Evolutionary conservation across 2,797 vertebrate species (phyloP), one percentile per base, ranked within the genome.

Genomic region (Ceryle rudis): DNA sequence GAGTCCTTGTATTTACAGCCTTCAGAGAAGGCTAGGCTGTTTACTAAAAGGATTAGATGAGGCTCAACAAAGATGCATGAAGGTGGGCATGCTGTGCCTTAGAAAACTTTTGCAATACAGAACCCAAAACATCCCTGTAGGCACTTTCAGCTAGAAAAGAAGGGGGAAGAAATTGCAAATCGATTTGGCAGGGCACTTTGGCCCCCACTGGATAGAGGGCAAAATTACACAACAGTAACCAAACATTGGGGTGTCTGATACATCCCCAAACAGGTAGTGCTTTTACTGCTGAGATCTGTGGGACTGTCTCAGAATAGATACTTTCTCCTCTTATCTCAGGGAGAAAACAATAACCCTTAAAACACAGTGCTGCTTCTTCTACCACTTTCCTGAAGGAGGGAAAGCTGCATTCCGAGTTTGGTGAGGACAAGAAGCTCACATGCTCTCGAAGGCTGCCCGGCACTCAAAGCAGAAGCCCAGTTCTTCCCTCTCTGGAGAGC

Each of bases 31-130:
- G 0, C 86, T 10, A 52, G 49, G 74, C 81, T 89, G 86, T 82
- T 96, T 87, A 71, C 79, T 91, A 65, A 91, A 83, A 92, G 92
- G 61, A 89, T 85, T 84, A 94, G 90, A 92, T 89, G 85, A 93
- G 61, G 74, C 69, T 89, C 77, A 47, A 93, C 92, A 89, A 92
- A 95, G 86, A 73, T 14, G 33, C n/a, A 81, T 77, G 66, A 77
- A 93, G 87, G 86, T n/a, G 33, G 75, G 39, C 88, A 80, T 42
- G 80, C 83, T 95, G 88, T 84, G 87, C 77, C 51, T 94, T 94
- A 79, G 88, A 94, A 96, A 95, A 72, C 51, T 35, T 73, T 1
- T 29, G 81, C 62, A 70, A 58, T 73, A 52, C 35, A 70, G 73
- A 94, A 69, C 66, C 88, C 70, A 42, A 79, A 93, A 89, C 69